Evolutionary conservation across 2,797 vertebrate species (phyloP), one percentile per base, ranked within the genome.

Genomic region (Betta splendens): DNA sequence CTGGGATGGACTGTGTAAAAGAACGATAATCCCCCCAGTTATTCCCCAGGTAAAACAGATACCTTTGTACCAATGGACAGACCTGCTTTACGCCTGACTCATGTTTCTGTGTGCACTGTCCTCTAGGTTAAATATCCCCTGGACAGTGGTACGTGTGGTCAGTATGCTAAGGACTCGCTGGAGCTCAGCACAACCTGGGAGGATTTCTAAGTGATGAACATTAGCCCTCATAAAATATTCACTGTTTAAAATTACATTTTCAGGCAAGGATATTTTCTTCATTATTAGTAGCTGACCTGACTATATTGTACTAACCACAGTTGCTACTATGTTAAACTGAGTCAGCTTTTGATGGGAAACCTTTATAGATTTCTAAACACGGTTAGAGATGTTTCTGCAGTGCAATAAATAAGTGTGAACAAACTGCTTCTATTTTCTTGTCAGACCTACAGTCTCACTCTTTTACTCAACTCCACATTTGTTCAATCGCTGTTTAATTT

Each of bases 1-100:
- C 80, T 93, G 92, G 92, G 87, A 91, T 0, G 85, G 83, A 26
- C 80, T 93, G 20, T 75, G 75, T 56, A 86, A 83, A 60, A 77
- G 86, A 60, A 86, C 87, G 13, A 54, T 91, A 42, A 77, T 43
- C 33, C 72, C 92, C 17, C 88, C 91, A 0, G 20, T 90, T 55
- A 72, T 85, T 69, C 90, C 90, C 22, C 85, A 84, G 67, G 92
- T 93, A 87, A 88, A 90, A 32, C 3, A 3, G 1, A 3, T 29
- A 9, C 23, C 40, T 5, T 18, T 57, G 9, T 28, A 9, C 9
- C 1, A 54, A 4, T 32, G 10, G 28, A 4, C 8, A 3, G 2
- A 52, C 18, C 2, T 15, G 7, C 5, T 43, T 31, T 9, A 40
- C 3, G 12, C 26, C 3, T 10, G 51, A 10, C 18, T 21, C 21